Percentiles rank a stretch among this genome's conserved stretches.
These are phyloP conservation scores for Galeopterus variegatus DNA, from an alignment of 2,113 vertebrate species.

Conservation along the genomic window DNA sequence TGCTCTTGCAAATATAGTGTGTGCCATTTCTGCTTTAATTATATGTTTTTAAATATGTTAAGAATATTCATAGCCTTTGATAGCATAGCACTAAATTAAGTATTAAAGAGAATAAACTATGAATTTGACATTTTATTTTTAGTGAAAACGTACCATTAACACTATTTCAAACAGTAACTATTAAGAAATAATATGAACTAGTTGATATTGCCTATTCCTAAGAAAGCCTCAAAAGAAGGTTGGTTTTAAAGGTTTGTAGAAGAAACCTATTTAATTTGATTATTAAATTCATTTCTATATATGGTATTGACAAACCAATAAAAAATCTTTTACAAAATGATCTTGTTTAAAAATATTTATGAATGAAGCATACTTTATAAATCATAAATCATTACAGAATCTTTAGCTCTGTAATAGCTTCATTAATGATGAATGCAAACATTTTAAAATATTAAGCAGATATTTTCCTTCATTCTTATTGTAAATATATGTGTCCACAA, in stretches of 20 bases:
- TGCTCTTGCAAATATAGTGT: not conserved
- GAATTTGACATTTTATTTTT: not conserved
- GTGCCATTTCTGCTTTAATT: not conserved
- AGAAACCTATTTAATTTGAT: not conserved
- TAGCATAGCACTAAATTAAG: not conserved
- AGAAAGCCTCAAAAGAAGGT: not conserved
- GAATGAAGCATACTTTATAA: not conserved
- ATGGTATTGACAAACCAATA: not conserved
- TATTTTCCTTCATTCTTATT: not conserved
- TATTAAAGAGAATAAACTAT: not conserved
- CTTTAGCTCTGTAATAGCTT: not conserved
- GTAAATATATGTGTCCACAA: not conserved
- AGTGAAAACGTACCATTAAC: not conserved
- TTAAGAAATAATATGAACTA: not conserved
- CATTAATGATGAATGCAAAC: not conserved
- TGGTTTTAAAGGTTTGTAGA: not conserved
- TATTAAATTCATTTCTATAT: not conserved
- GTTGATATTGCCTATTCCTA: not conserved
- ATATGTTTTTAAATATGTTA: not conserved
- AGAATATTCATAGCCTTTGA: not conserved
- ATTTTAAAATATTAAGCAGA: slow-evolving; percentile 30
- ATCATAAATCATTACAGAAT: not conserved
- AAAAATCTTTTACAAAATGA: not conserved
- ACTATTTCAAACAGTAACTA: not conserved
- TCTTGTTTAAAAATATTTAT: no score